Percentiles rank a stretch among this genome's conserved stretches.
Conservation (phyloP, 1,140 invertebrate genomes). For the Leucophenga varia region DNA sequence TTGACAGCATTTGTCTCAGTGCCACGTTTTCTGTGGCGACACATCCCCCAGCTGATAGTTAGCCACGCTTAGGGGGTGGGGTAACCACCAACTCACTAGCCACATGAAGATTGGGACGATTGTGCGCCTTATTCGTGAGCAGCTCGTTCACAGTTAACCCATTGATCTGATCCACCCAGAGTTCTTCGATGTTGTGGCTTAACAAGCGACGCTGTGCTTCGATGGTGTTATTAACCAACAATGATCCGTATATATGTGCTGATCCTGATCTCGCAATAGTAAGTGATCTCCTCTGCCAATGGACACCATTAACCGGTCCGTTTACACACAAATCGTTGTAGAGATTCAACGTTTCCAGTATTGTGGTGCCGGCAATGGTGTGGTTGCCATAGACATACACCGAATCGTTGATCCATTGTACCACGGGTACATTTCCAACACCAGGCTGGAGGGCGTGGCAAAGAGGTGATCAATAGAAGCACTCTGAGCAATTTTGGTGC, state of each 20-base stretch:
- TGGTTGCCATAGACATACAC: conserved; percentile 48
- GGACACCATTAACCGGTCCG: conserved; percentile 34
- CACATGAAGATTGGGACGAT: conserved; percentile 34
- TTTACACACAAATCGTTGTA: conserved; percentile 39
- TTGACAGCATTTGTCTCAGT: conserved; percentile 5
- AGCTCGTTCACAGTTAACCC: conserved; percentile 29
- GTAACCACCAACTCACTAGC: conserved; percentile 34
- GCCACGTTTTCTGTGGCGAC: conserved; percentile 18
- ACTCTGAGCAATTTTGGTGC: conserved; percentile 44
- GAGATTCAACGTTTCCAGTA: conserved; percentile 32
- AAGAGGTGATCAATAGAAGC: conserved; percentile 38
- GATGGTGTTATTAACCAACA: conserved; percentile 32
- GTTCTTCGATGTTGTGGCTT: conserved; percentile 37
- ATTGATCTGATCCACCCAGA: conserved; percentile 40
- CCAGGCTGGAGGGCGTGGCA: conserved; percentile 28
- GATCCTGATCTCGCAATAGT: conserved; percentile 29
- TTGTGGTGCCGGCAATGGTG: conserved; percentile 31
- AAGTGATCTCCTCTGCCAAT: conserved; percentile 26
- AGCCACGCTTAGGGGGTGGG: conserved; percentile 30
- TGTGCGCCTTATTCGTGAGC: conserved; percentile 30
- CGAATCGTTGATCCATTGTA: conserved; percentile 52
- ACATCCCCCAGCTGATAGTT: conserved; percentile 24
- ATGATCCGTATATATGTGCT: conserved; percentile 26
- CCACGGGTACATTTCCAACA: conserved; percentile 55
- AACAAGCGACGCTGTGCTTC: conserved; percentile 25